A percentile compares a stretch with the other conserved stretches of the same genome.
These are phyloP conservation scores for Rhineura floridana DNA, from an alignment of 2,113 vertebrate species.

Conservation along the genomic window DNA sequence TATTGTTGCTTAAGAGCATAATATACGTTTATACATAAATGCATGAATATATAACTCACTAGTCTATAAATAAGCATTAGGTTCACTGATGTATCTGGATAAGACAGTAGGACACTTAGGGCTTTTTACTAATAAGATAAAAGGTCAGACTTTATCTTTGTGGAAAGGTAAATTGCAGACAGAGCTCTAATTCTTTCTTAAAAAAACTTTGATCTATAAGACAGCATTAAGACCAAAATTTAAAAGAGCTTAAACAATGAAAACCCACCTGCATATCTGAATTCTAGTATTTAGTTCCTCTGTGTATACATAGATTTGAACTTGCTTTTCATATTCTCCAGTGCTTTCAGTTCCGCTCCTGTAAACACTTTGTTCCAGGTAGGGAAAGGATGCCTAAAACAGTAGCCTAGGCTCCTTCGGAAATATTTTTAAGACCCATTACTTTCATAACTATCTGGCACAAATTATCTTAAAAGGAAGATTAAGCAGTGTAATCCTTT, in stretches of 20 bases:
- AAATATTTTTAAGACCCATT: slow-evolving; percentile 58
- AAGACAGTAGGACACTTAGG: neutral
- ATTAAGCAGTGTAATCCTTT: slow-evolving; percentile 62
- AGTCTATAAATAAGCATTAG: neutral
- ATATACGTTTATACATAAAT: too few species aligned
- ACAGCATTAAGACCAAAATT: neutral
- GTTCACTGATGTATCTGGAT: neutral
- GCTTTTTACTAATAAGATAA: neutral
- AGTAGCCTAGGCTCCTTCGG: slow-evolving; percentile 41
- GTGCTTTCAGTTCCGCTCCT: slow-evolving; percentile 19
- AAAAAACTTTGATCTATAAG: neutral
- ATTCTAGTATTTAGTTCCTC: neutral
- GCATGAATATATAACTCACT: too few species aligned
- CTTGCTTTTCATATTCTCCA: neutral
- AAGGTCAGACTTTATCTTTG: neutral
- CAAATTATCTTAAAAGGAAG: slow-evolving; percentile 63
- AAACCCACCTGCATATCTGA: neutral
- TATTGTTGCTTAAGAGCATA: too few species aligned
- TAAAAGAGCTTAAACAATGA: slow-evolving; percentile 1
- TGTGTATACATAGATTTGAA: neutral
- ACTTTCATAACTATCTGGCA: slow-evolving; percentile 57
- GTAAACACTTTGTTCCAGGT: neutral
- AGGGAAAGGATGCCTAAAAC: slow-evolving; percentile 37
- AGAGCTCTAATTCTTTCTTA: neutral
- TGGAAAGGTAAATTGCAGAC: neutral